Percentiles rank a stretch among this genome's conserved stretches.
Evolutionary conservation across 1,140 invertebrate species (phyloP).

Genomic region (Apis laboriosa): DNA sequence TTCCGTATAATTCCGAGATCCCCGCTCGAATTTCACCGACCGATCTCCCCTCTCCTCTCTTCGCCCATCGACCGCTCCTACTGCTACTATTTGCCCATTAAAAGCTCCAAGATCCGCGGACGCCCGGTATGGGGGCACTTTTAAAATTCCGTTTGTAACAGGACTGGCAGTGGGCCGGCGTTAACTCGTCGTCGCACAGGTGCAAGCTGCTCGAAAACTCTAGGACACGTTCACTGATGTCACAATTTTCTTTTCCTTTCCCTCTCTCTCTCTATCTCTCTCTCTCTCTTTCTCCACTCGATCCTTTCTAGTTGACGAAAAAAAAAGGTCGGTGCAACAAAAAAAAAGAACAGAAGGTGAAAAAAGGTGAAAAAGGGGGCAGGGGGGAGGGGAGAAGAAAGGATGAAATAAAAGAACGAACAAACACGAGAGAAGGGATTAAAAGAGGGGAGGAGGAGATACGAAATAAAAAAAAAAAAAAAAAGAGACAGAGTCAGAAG

Average conservation of each 20-base stretch:
- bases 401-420: not conserved
- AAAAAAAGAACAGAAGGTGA: not conserved
- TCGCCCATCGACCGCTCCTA: not conserved
- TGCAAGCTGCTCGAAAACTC: slow-evolving; percentile 30
- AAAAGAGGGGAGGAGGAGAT: not conserved
- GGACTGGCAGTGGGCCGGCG: not conserved
- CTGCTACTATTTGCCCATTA: slow-evolving; percentile 29
- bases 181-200: slow-evolving; percentile 5
- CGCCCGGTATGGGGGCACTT: not conserved
- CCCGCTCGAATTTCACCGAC: slow-evolving; percentile 4
- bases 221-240: slow-evolving; percentile 32
- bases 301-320: not conserved
- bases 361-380: not conserved
- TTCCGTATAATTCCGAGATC: not conserved
- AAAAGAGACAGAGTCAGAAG: too few relatives aligned
- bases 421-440: not conserved
- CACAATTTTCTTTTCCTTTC: slow-evolving; percentile 27
- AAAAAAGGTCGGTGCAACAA: slow-evolving; percentile 19
- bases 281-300: not conserved
- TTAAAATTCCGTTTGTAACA: slow-evolving; percentile 53
- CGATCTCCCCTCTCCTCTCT: not conserved
- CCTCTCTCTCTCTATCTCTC: slow-evolving; percentile 15
- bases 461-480: not conserved
- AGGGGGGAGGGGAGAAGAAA: not conserved
- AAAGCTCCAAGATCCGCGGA: slow-evolving; percentile 32